Base-by-base conservation (phyloP, 1,140 invertebrate genomes). In the Solenopsis fugax region DNA sequence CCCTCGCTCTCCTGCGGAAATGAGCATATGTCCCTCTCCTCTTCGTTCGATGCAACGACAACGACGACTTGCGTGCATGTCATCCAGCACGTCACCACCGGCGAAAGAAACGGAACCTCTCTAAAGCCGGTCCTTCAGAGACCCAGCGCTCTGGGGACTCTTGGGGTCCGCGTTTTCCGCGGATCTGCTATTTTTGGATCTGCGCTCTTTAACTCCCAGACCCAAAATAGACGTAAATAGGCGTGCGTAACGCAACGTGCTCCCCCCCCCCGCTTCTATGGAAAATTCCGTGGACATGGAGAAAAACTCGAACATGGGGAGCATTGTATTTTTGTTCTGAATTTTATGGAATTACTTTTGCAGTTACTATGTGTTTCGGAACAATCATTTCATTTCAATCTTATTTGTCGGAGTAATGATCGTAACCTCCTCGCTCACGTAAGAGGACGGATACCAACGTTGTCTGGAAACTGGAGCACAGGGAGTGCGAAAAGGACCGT, bases 1-100 rank as follows among this genome's bases (percentile, higher is more conserved):
- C 52, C 54, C 67, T 86, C 65, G 54, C 73, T 85, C 77, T 82
- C 71, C 84, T 85, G 86, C 84, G 86, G 87, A 89, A 92, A 91
- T 91, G 48, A 81, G 34, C 64, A 6, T 64, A 24, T 64, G 54
- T 52, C 45, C 45, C 12, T 76, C 13, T 76, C 7, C 41, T 5
- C 41, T 41, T n/a, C n/a, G 37, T 24, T 21, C 29, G 29, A 29
- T 56, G 18, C 52, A 29, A 34, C 12, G 6, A 6, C 50, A 2
- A 41, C n/a, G 4, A n/a, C 24, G 67, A 60, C n/a, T 82, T 54
- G 54, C 24, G 45, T 84, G 69, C n/a, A 24, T 75, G 52, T 56
- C 65, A 13, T 41, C 37, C 56, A 24, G 50, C 50, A 16, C 77
- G 62, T 56, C 50, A 71, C 2, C 37, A 18, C 18, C 41, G 52